Evolutionary conservation across 2,888 invertebrate species (phyloP), one percentile per base, ranked within the genome.

Genomic region (Synergus laeviventris): DNA sequence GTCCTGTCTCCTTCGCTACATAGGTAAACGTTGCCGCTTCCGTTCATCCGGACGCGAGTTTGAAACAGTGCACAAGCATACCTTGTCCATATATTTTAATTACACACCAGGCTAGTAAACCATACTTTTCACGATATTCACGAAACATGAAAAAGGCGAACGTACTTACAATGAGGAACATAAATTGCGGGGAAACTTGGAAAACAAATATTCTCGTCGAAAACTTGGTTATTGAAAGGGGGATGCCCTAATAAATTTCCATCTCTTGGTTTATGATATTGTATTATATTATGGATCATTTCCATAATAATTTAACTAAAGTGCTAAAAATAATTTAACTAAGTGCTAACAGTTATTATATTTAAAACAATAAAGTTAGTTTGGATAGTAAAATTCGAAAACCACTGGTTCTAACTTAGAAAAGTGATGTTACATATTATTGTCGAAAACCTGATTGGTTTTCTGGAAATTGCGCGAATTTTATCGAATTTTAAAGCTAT

Each of bases 21-120:
- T 49, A 70, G 70, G 70, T 70, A 70, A 70, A 70, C 70, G 70
- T n/a, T 70, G n/a, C 70, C 49, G 70, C 70, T 70, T 70, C 31
- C 24, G 31, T 49, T 36, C 70, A 49, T 36, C 70, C 70, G 49
- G 70, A 70, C 70, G n/a, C 21, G 70, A 70, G 70, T 70, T 70
- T 70, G 24, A 70, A 70, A 70, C 49, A 70, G 11, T 70, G 49
- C 42, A 54, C 9, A 66, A 45, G 42, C 45, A 49, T 49, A n/a
- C 45, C 31, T 49, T 70, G 70, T 16, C 49, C 70, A 70, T 70
- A 70, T 70, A 70, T 70, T 70, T 70, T 70, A 70, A 70, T 70
- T 70, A 70, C 49, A 70, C 31, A 31, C 70, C 21, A 31, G 18
- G 14, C 45, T n/a, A 70, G 21, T 5, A 49, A 49, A 24, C 24